phyloP scores from a whole-genome alignment of 2,888 invertebrate genomes.

The Caenorhabditis virilis region DNA sequence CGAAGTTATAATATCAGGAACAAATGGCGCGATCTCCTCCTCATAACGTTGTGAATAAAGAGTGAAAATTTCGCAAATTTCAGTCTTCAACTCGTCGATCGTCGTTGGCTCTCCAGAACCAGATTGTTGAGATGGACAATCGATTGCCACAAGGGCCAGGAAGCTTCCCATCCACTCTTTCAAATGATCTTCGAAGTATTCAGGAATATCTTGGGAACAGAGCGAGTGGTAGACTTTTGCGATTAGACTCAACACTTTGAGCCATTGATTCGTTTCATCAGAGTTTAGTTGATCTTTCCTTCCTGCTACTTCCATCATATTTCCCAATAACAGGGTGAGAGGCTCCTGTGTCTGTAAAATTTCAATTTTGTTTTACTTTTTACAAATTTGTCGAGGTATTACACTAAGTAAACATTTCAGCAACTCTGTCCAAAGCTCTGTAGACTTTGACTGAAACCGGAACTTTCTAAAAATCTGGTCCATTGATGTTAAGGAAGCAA shows the following conservation, averaged over 20 bases:
- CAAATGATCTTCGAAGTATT: slow-evolving; percentile 97
- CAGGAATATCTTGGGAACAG: slow-evolving; percentile 95
- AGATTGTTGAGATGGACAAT: slow-evolving; percentile 37
- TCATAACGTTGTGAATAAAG: slow-evolving; percentile 96
- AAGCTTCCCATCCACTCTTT: slow-evolving; percentile 90
- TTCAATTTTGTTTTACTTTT: neutral
- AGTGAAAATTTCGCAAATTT: slow-evolving; percentile 90
- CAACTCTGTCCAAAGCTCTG: slow-evolving; percentile 92
- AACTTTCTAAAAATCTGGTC: slow-evolving; percentile 89
- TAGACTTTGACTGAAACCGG: slow-evolving; percentile 91
- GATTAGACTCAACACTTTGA: slow-evolving; percentile 42
- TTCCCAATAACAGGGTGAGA: slow-evolving; percentile 86
- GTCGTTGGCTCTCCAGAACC: slow-evolving; percentile 57
- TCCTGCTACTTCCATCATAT: slow-evolving; percentile 70
- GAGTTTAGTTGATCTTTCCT: slow-evolving; percentile 25
- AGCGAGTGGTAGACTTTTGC: slow-evolving; percentile 84
- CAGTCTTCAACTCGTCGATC: slow-evolving; percentile 70
- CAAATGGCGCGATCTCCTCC: slow-evolving; percentile 89
- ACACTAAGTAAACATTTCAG: slow-evolving; percentile 72
- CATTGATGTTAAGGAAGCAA: slow-evolving; percentile 90
- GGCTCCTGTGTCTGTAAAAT: slow-evolving; percentile 80
- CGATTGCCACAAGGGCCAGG: slow-evolving; percentile 78
- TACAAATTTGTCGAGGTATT: too few relatives aligned
- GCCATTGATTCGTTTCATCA: slow-evolving; percentile 33
- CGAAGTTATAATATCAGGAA: slow-evolving; percentile 89